These are phyloP conservation scores for Acropternis orthonyx DNA, from an alignment of 2,797 vertebrate species.

Conservation along the genomic window DNA sequence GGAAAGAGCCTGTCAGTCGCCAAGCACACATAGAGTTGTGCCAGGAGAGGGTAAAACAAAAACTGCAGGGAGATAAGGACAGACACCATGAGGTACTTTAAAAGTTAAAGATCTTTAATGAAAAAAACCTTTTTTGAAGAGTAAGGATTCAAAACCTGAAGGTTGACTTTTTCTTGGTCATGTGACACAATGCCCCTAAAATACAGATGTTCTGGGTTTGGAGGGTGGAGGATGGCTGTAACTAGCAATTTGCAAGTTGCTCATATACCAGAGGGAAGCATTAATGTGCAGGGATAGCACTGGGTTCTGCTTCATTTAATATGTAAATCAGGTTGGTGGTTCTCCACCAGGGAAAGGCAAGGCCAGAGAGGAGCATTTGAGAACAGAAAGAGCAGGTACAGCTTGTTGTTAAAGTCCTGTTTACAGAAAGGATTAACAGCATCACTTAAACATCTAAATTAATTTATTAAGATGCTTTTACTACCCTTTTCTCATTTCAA, in stretches of 20 bases:
- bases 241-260: background rate
- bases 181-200: rapidly evolving
- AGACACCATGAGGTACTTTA: rapidly evolving
- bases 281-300: background rate
- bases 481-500: background rate
- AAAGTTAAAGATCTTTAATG: background rate
- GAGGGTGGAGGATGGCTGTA: background rate
- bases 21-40: rapidly evolving
- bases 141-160: background rate
- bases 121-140: background rate
- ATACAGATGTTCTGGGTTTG: rapidly evolving
- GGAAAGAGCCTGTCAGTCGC: rapidly evolving
- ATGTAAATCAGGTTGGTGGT: background rate
- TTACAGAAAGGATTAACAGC: background rate
- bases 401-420: background rate
- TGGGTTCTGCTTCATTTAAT: background rate
- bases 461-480: background rate
- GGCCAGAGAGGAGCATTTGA: background rate
- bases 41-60: background rate
- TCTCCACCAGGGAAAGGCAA: background rate
- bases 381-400: background rate
- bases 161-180: rapidly evolving
- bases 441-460: background rate
- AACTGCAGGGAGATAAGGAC: rapidly evolving
- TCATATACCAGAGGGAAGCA: background rate